A percentile compares a stretch with the other conserved stretches of the same genome.
Evolutionary conservation across 2,888 invertebrate genomes (phyloP).

Genomic region (Ethmia dodecea): DNA sequence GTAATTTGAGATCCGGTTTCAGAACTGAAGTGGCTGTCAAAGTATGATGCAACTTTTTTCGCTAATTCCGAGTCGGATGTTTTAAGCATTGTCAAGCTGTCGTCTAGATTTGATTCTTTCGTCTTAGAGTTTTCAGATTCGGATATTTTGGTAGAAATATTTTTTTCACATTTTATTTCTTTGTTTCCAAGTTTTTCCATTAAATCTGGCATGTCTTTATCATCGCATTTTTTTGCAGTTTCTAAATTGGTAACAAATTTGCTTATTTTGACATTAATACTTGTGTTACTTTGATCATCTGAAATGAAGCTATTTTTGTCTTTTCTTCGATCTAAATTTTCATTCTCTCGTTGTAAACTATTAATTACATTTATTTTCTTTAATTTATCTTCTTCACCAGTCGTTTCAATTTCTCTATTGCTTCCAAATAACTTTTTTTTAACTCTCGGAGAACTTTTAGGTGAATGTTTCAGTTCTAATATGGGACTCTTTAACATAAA

Average conservation of each 20-base stretch:
- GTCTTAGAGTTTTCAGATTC: too few species aligned
- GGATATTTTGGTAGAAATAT: too few species aligned
- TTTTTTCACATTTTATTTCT: too few species aligned
- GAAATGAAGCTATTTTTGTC: not conserved
- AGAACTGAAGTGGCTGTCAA: slow-evolving; percentile 52
- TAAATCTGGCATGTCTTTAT: too few species aligned
- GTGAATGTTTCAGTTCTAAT: slow-evolving; percentile 33
- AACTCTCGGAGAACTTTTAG: slow-evolving; percentile 29
- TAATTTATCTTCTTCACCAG: not conserved
- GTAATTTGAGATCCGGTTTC: slow-evolving; percentile 50
- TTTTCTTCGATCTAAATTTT: not conserved
- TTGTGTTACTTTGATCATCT: too few species aligned
- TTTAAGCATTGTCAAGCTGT: slow-evolving; percentile 11
- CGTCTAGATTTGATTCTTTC: not conserved
- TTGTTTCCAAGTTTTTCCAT: too few species aligned
- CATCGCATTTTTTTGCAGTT: too few species aligned
- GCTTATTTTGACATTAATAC: too few species aligned
- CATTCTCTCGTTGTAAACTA: not conserved
- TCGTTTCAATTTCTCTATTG: not conserved
- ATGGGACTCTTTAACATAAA: slow-evolving; percentile 41
- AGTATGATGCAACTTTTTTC: slow-evolving; percentile 47
- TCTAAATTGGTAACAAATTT: too few species aligned
- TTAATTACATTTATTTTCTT: not conserved
- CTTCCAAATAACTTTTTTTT: slow-evolving; percentile 42
- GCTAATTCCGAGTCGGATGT: slow-evolving; percentile 25